Evolutionary conservation across 2,797 vertebrate species (phyloP).

Genomic region (Eurystomus glaucurus): DNA sequence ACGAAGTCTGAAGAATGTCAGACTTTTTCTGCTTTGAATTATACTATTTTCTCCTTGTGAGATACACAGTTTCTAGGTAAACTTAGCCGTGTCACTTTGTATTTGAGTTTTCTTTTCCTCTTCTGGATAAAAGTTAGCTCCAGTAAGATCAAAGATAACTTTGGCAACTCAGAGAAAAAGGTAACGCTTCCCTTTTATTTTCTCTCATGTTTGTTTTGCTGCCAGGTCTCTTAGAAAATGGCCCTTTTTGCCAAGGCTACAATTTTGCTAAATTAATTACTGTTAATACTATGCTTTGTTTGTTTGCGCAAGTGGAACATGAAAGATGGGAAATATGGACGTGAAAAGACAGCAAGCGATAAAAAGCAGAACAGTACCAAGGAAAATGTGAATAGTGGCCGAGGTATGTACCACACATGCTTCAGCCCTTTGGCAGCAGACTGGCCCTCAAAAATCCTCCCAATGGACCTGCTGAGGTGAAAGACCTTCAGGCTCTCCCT

Average conservation of each 20-base stretch:
- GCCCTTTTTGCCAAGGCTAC: not conserved
- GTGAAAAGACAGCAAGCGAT: not conserved
- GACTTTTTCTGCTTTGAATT: not conserved
- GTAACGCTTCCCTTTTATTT: not conserved
- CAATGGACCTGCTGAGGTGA: accelerated
- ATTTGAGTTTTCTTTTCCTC: not conserved
- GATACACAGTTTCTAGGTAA: not conserved
- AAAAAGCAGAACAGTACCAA: not conserved
- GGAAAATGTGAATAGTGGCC: not conserved
- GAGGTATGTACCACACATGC: not conserved
- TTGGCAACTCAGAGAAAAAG: not conserved
- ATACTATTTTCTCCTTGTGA: not conserved
- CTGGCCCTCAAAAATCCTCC: not conserved
- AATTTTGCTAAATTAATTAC: constrained; percentile 21
- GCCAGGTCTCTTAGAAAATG: constrained; percentile 10
- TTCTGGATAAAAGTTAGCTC: not conserved
- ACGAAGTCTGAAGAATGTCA: not conserved
- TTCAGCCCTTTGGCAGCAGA: not conserved
- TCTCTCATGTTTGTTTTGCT: not conserved
- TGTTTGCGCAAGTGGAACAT: not conserved
- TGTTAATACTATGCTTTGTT: not conserved
- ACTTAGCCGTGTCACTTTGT: not conserved
- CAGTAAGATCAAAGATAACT: constrained; percentile 24
- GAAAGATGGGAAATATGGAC: not conserved
- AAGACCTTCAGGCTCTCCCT: not conserved